Percentiles rank a stretch among this genome's conserved stretches.
These are phyloP conservation scores for Drosophila kambysellisi DNA, from an alignment of 2,888 invertebrate species.

Conservation along the genomic window DNA sequence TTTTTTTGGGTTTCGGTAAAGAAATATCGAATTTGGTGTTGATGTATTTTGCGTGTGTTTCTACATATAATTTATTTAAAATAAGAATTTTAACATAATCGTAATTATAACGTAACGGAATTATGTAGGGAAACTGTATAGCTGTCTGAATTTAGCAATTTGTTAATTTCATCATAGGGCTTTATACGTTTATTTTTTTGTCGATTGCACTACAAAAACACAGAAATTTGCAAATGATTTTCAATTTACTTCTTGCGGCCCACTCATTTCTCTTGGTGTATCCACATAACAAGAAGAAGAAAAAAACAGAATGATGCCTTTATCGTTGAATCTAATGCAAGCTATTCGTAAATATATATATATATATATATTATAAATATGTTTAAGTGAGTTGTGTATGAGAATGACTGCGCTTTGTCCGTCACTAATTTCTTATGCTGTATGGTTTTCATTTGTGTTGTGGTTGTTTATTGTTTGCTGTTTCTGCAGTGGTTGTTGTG, in stretches of 20 bases:
- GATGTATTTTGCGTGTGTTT: slow-evolving; percentile 36
- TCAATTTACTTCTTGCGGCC: background rate
- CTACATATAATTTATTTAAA: slow-evolving; percentile 80
- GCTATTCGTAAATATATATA: slow-evolving; percentile 69
- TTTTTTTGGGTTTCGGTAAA: slow-evolving; percentile 3
- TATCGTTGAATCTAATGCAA: slow-evolving; percentile 62
- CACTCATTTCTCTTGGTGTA: slow-evolving; percentile 9
- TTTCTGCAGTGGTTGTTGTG: slow-evolving; percentile 20
- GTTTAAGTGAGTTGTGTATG: slow-evolving; percentile 59
- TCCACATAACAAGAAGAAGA: slow-evolving; percentile 8
- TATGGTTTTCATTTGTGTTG: slow-evolving; percentile 37
- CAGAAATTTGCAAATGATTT: slow-evolving; percentile 43
- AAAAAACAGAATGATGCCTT: slow-evolving; percentile 36
- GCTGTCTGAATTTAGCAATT: slow-evolving; percentile 25
- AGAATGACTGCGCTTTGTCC: slow-evolving; percentile 49
- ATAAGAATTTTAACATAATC: slow-evolving; percentile 73
- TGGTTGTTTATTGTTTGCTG: slow-evolving; percentile 29
- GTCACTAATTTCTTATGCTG: slow-evolving; percentile 55
- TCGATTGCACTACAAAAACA: slow-evolving; percentile 58
- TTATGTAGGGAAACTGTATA: slow-evolving; percentile 37
- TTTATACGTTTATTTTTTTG: slow-evolving; percentile 39
- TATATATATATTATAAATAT: slow-evolving; percentile 61
- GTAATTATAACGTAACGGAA: slow-evolving; percentile 68
- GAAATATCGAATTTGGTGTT: slow-evolving; percentile 26
- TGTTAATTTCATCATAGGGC: slow-evolving; percentile 44